Evolutionary conservation across 2,113 vertebrate genomes (phyloP), one percentile per base, ranked within the genome.

Genomic region (Formicarius rufipectus): DNA sequence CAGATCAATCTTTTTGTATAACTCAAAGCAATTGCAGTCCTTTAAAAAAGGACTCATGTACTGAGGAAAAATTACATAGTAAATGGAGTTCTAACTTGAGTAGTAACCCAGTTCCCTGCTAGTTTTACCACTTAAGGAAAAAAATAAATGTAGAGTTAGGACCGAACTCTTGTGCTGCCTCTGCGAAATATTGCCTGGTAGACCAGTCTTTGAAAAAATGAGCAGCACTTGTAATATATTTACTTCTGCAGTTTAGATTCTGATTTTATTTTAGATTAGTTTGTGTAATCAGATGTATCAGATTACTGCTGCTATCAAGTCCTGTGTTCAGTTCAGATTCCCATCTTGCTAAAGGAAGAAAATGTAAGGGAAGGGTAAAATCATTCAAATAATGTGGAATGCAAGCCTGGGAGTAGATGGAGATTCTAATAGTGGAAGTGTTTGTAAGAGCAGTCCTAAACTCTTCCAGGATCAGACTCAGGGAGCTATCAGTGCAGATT

Each of bases 61-160:
- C 66, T 73, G 76, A 87, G 92, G 93, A 95, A 96, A 97, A 95
- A 96, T 94, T 73, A 82, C 84, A 42, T 77, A 95, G 77, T 84
- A 92, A 96, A 94, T 95, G 84, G 83, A 84, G 66, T 87, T 93
- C 52, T 90, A 86, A 76, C 56, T 93, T 37, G 8, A 69, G 44
- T 56, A 53, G 83, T 78, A 84, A 87, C 60, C 58, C 68, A n/a
- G 45, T 93, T 90, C 60, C 59, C 47, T 0, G 5, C 76, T 86
- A 75, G 52, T 90, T 95, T 89, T 90, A 82, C 69, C 76, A 89
- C 49, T 52, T 68, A 63, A 94, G 37, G 47, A 56, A 78, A 72
- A 81, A 89, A 83, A 24, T 5, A 56, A 11, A 44, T 4, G 19
- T 23, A 67, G 78, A 93, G 87, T 89, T 89, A 67, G 2, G 10